These are phyloP conservation scores for Hypsopygia costalis DNA, from an alignment of 2,888 invertebrate genomes.

Conservation along the genomic window DNA sequence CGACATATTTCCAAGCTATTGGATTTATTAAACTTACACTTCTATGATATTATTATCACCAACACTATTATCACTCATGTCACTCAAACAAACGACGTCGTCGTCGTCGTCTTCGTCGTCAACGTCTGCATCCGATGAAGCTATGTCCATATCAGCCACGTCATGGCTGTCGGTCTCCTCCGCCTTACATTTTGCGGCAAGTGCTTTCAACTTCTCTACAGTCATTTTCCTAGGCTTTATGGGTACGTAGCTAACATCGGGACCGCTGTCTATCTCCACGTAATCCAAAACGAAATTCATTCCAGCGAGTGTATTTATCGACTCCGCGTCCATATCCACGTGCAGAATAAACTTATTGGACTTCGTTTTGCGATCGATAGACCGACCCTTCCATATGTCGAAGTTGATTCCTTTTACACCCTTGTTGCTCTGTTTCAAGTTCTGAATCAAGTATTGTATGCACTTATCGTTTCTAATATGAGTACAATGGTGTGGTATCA, in stretches of 20 bases:
- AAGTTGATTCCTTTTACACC: conserved; percentile 58
- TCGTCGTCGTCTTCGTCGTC: conserved; percentile 21
- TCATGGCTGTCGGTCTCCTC: conserved; percentile 56
- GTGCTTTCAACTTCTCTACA: conserved; percentile 30
- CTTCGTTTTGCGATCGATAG: too few species aligned
- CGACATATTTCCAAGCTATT: too few species aligned
- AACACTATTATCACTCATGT: too few species aligned
- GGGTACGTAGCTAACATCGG: background rate
- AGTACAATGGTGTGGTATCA: too few species aligned
- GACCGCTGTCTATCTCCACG: conserved; percentile 23
- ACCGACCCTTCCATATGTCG: conserved; percentile 45
- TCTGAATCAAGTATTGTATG: conserved; percentile 29
- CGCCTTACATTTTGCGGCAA: conserved; percentile 40
- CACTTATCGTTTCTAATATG: too few species aligned
- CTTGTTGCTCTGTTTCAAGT: conserved; percentile 47
- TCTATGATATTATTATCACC: too few species aligned
- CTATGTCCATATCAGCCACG: conserved; percentile 64
- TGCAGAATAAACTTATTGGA: too few species aligned
- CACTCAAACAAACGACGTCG: too few species aligned
- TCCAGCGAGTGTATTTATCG: conserved; percentile 41
- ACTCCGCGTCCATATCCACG: conserved; percentile 47
- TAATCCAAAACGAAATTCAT: conserved; percentile 47
- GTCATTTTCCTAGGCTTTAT: conserved; percentile 36
- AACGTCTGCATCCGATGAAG: conserved; percentile 41
- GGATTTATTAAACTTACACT: too few species aligned